Evolutionary conservation across 2,888 invertebrate species (phyloP), one percentile per base, ranked within the genome.

Genomic region (Melangyna quadrimaculata): DNA sequence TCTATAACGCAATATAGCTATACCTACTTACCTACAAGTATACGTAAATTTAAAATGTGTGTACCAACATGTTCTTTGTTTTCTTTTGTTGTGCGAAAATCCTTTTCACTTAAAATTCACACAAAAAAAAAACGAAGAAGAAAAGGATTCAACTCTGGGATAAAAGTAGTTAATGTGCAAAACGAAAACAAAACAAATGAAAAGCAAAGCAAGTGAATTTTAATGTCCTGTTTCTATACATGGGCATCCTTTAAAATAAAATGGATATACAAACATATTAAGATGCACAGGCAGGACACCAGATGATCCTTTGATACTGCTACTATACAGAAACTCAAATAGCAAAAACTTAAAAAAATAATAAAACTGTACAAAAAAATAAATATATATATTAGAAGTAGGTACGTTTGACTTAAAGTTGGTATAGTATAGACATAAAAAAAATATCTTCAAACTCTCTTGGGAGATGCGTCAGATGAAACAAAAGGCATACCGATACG

Each of bases 141-240:
- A 63, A 45, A 74, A 69, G 65, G 55, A 77, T 59, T 59, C 72
- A 77, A 40, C 67, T n/a, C n/a, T 71, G 75, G 75, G 72, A 84
- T 72, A 53, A 78, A 72, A 63, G 53, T 69, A 84, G 79, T 84
- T 75, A 84, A 84, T 84, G 78, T 65, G 74, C 55, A 55, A 51
- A 48, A 78, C 27, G 48, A 73, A 70, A 74, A 79, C 65, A 78
- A 83, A 70, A 78, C 45, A 78, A 77, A 77, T 77, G 72, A 73
- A 82, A 63, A 78, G 55, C 73, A 55, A 78, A 70, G 67, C 71
- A 83, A 74, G 78, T 83, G 83, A 74, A 78, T 78, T 82, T 83
- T 74, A 78, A 78, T 74, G 70, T 77, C 78, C 82, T 65, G 43
- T 65, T 72, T 73, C 61, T 40, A 51, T 71, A 40, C 59, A 73